Evolutionary conservation across 2,888 invertebrate species (phyloP).

Genomic region (Thymelicus acteon): DNA sequence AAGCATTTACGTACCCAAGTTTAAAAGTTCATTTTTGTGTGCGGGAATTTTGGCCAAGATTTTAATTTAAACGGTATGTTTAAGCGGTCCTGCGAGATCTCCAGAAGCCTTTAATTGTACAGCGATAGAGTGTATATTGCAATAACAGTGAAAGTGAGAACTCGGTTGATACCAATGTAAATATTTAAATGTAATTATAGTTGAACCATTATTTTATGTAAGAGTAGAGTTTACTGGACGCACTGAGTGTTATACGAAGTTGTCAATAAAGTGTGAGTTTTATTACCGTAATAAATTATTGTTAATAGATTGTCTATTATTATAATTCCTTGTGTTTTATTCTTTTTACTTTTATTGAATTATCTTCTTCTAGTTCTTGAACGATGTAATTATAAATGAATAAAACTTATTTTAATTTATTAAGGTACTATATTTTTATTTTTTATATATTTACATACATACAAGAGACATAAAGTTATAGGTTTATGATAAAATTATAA

Average conservation of each 20-base stretch:
- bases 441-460: slow-evolving; percentile 5
- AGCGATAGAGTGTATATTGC: slow-evolving; percentile 39
- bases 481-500: no score
- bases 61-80: slow-evolving; percentile 30
- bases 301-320: slow-evolving; percentile 82
- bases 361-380: no score
- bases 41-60: slow-evolving; percentile 37
- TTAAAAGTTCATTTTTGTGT: slow-evolving; percentile 33
- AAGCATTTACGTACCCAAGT: slow-evolving; percentile 21
- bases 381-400: not conserved
- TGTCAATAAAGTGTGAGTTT: slow-evolving; percentile 72
- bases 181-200: slow-evolving; percentile 65
- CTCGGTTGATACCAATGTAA: slow-evolving; percentile 63
- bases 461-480: not conserved
- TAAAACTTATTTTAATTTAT: not conserved
- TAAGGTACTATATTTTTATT: not conserved
- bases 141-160: slow-evolving; percentile 50
- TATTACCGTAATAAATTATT: slow-evolving; percentile 81
- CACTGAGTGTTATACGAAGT: slow-evolving; percentile 65
- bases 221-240: slow-evolving; percentile 55
- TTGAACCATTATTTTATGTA: slow-evolving; percentile 60
- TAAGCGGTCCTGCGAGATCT: slow-evolving; percentile 40
- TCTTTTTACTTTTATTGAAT: slow-evolving; percentile 23
- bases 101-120: slow-evolving; percentile 26
- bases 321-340: slow-evolving; percentile 58